phyloP scores from a whole-genome alignment of 2,113 vertebrate genomes.

The Parotia lawesii region DNA sequence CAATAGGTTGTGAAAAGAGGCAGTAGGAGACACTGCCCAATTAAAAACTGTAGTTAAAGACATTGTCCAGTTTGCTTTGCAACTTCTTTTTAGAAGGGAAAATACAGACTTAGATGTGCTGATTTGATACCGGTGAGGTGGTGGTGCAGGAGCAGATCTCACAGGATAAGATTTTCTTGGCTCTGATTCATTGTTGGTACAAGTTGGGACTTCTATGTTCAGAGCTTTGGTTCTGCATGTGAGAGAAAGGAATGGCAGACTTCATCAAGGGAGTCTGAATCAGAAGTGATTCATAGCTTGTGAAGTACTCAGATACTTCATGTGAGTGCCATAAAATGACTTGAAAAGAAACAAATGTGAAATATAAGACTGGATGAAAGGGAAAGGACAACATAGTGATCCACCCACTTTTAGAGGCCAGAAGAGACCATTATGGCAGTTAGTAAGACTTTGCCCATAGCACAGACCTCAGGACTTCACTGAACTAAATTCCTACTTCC shows the following conservation, averaged over 20 bases:
- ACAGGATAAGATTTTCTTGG: neutral
- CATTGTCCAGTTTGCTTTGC: neutral
- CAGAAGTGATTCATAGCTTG: conserved; percentile 35
- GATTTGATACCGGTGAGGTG: neutral
- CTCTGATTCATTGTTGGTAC: neutral
- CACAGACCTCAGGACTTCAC: neutral
- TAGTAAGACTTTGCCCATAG: neutral
- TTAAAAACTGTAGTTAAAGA: neutral
- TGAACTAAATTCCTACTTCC: neutral
- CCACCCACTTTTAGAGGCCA: neutral
- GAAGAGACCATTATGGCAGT: neutral
- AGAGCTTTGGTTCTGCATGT: neutral
- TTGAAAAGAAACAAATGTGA: conserved; percentile 14
- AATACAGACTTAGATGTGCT: neutral
- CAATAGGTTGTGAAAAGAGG: neutral
- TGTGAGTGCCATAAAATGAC: neutral
- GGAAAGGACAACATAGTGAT: neutral
- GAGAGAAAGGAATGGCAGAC: neutral
- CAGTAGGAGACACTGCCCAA: neutral
- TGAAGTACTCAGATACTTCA: neutral
- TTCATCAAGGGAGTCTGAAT: neutral
- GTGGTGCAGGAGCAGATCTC: neutral
- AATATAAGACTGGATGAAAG: neutral
- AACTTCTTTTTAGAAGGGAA: neutral
- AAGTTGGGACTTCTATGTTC: neutral